Base-by-base conservation (phyloP, 2,797 vertebrate genomes). In the Masticophis lateralis region DNA sequence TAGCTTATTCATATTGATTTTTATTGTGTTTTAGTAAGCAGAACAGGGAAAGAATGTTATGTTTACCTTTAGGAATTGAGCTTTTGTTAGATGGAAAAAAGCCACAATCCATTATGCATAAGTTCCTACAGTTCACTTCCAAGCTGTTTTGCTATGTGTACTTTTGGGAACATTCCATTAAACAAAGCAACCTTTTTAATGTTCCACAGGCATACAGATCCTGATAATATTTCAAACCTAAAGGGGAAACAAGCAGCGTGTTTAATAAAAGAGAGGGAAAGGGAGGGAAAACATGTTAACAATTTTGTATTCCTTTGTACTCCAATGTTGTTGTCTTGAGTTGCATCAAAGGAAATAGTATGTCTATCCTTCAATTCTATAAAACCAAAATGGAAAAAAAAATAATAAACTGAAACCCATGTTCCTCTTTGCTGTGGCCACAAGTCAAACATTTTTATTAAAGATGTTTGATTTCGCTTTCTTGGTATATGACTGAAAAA, bases 81-180 rank as follows among this genome's bases (percentile, higher is more conserved):
- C 28, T 92, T 94, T 94, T 91, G 91, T 51, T 83, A 9, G 92
- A 91, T 51, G 91, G 61, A 37, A 92, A 93, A 95, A 87, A 92
- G 94, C 92, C 37, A 22, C 53, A 96, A 91, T 56, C 61, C 10
- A 95, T 91, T 89, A 86, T 91, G 87, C 60, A 90, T 87, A 69
- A 59, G 69, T 61, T 61, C 27, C 61, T 37, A 69, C 83, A 69
- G 32, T 90, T 87, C 10, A 13, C 32, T 87, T 91, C 83, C n/a
- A 61, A 55, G 51, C 18, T 66, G 28, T 87, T 90, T 12, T 28
- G 56, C 90, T 83, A n/a, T 61, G 83, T 63, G 25, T 74, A 86
- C 90, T 91, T 89, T 91, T 43, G 22, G 57, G 66, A 88, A 61
- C 47, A 83, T 47, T 88, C 18, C 6, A 1, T 53, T 91, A 63